These are phyloP conservation scores for Eucidaris tribuloides DNA, from an alignment of 35 echinoderm and acorn worm species.

Conservation along the genomic window DNA sequence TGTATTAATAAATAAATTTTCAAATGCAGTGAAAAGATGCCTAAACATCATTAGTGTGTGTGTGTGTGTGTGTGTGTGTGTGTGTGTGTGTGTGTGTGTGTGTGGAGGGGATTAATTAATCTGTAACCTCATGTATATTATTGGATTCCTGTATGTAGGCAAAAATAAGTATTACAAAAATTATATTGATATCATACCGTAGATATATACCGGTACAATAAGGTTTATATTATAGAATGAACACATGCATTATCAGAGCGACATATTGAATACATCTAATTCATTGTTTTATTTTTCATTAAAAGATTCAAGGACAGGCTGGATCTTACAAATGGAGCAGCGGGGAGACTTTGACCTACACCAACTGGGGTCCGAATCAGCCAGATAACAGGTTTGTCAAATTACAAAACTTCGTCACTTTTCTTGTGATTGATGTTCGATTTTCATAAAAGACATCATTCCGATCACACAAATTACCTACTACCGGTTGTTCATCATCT, in stretches of 20 bases:
- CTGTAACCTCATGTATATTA: too few relatives aligned
- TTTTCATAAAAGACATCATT: background rate
- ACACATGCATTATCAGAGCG: background rate
- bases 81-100: too few relatives aligned
- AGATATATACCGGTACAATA: background rate
- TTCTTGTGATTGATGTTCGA: background rate
- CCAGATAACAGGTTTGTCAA: slow-evolving; percentile 44
- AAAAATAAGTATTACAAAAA: background rate
- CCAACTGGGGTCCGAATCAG: slow-evolving; percentile 67
- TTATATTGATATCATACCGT: background rate
- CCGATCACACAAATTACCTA: background rate
- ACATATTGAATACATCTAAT: background rate
- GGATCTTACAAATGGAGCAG: slow-evolving; percentile 56
- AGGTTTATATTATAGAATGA: background rate
- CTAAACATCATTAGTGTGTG: too few relatives aligned
- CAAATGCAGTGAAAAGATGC: too few relatives aligned
- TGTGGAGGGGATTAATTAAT: too few relatives aligned
- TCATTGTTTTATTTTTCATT: background rate
- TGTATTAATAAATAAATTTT: too few relatives aligned
- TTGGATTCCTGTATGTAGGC: too few relatives aligned
- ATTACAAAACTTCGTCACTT: background rate
- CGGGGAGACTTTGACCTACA: slow-evolving; percentile 34
- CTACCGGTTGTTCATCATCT: background rate
- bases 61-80: too few relatives aligned
- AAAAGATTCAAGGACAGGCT: too few relatives aligned